These are phyloP conservation scores for Neolamprologus kungweensis DNA, from an alignment of 2,113 vertebrate genomes.

Conservation along the genomic window DNA sequence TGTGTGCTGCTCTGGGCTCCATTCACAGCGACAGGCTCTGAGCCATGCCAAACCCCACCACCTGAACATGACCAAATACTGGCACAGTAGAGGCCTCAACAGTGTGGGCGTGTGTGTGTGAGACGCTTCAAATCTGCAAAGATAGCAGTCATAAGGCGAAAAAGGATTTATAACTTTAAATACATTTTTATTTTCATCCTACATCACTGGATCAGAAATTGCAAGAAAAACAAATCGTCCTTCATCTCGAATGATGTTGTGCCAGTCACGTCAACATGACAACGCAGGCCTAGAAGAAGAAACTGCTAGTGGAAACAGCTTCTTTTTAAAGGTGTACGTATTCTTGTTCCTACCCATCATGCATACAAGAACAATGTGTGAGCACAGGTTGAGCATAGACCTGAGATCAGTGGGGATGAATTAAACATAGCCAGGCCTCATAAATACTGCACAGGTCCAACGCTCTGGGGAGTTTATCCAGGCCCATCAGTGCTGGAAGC, in stretches of 20 bases:
- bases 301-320: constrained; percentile 2
- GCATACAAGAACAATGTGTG: constrained; percentile 25
- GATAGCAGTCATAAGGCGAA: neutral
- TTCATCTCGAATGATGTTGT: neutral
- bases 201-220: neutral
- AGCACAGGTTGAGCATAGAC: constrained; percentile 43
- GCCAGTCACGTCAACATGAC: neutral
- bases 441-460: constrained; percentile 65
- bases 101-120: neutral
- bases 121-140: neutral
- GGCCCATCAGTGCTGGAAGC: constrained; percentile 55
- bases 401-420: constrained; percentile 66
- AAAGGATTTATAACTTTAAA: neutral
- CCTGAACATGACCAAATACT: constrained; percentile 49
- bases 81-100: neutral
- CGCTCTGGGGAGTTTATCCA: constrained; percentile 54
- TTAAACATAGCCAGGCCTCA: constrained; percentile 69
- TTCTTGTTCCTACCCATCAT: constrained; percentile 33
- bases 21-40: constrained; percentile 24
- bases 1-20: constrained; percentile 19
- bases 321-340: constrained; percentile 10
- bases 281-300: constrained; percentile 2
- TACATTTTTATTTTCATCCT: neutral
- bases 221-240: neutral
- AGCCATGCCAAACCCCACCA: constrained; percentile 54